phyloP scores from a whole-genome alignment of 2,888 invertebrate species.

The Prosapia bicincta region DNA sequence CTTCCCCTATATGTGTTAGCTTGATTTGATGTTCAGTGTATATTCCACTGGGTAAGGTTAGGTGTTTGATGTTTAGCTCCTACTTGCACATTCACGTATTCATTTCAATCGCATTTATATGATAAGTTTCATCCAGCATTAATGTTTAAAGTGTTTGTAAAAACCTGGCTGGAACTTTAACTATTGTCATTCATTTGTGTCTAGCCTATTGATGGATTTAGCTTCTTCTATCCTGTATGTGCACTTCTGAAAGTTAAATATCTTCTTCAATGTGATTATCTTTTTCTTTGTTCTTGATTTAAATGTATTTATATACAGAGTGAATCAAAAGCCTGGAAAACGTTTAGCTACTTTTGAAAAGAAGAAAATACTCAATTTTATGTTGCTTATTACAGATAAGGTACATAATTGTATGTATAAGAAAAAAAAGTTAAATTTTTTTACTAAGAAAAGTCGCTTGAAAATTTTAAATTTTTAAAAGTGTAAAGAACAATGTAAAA shows the following conservation, averaged over 20 bases:
- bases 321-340: neutral
- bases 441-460: too few species aligned
- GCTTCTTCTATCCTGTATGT: neutral
- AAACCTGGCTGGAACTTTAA: neutral
- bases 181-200: neutral
- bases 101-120: neutral
- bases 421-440: too few species aligned
- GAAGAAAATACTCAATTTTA: too few species aligned
- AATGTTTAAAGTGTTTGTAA: neutral
- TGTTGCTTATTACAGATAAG: too few species aligned
- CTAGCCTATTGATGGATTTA: neutral
- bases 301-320: neutral
- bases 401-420: too few species aligned
- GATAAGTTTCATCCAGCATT: neutral
- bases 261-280: neutral
- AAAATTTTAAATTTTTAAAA: too few species aligned
- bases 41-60: neutral
- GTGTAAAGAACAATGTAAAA: too few species aligned
- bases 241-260: neutral
- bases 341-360: neutral
- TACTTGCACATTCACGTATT: neutral
- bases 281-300: neutral
- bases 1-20: neutral
- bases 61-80: neutral
- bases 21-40: neutral